Evolutionary conservation across 2,888 invertebrate species (phyloP).

Genomic region (Baronia brevicornis): DNA sequence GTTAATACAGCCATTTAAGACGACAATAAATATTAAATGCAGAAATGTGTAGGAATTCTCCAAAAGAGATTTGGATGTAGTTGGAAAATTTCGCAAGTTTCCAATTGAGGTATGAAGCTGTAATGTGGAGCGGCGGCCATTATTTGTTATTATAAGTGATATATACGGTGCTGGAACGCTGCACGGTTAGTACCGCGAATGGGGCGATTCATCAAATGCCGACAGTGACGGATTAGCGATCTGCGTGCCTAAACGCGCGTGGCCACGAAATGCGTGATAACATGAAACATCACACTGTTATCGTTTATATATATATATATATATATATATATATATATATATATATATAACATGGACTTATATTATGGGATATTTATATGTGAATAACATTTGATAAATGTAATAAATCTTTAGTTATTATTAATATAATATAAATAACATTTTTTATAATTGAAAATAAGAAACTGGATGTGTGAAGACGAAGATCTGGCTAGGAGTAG

Average conservation of each 20-base stretch:
- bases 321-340: neutral
- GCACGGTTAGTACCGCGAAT: slow-evolving; percentile 25
- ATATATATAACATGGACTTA: too few species aligned
- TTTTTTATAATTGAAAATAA: too few species aligned
- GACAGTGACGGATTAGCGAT: slow-evolving; percentile 55
- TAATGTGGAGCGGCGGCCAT: slow-evolving; percentile 7
- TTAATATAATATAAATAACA: too few species aligned
- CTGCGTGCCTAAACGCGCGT: slow-evolving; percentile 19
- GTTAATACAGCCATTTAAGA: too few species aligned
- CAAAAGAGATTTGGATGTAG: too few species aligned
- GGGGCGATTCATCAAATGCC: slow-evolving; percentile 50
- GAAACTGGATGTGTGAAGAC: too few species aligned
- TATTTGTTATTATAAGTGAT: slow-evolving; percentile 7
- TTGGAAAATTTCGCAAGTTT: too few species aligned
- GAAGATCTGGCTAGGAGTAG: too few species aligned
- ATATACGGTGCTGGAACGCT: slow-evolving; percentile 13
- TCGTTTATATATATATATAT: neutral
- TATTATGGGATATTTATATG: neutral
- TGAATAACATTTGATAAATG: neutral
- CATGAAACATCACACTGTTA: neutral
- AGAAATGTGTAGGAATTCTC: too few species aligned
- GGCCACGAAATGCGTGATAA: slow-evolving; percentile 19
- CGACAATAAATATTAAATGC: too few species aligned
- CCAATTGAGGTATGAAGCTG: too few species aligned
- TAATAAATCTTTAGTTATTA: too few species aligned